Evolutionary conservation across 2,888 invertebrate genomes (phyloP), one percentile per base, ranked within the genome.

Genomic region (Chrysotoxum bicinctum): DNA sequence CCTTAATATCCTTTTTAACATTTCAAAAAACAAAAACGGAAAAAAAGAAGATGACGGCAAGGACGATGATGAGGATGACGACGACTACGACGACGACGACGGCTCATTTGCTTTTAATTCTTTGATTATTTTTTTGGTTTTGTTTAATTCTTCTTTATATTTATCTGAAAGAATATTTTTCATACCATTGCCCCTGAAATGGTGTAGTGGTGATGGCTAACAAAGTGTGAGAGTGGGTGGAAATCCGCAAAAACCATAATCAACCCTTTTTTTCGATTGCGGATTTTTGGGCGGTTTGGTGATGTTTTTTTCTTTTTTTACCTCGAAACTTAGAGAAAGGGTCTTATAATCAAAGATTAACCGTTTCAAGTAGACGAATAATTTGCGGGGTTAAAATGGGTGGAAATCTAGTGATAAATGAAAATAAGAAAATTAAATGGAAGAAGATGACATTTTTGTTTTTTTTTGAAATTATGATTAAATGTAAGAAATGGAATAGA

Each of bases 341-440:
- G 85, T 73, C 85, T 77, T 69, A 85, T 81, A 85, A 81, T 85
- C 85, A 85, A 81, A 85, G 85, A 85, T 81, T 85, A 85, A 85
- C 85, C 85, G 81, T 73, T 81, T 77, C 73, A 81, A 81, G 85
- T 62, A 77, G 80, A 85, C 85, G 45, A 77, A 81, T 88, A 88
- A 89, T 89, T 89, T 89, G 70, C 66, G 58, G 82, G 88, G 82
- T 86, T 86, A 70, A 82, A 82, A 75, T 86, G 83, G 86, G 83
- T 83, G 83, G 86, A 86, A 83, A 76, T 72, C 62, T 83, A 56
- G 72, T 54, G 74, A 84, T 80, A 85, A 87, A 75, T 60, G 74
- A 69, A 83, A 87, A 76, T 75, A 78, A n/a, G n/a, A n/a, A n/a
- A n/a, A 75, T 74, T 74, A 79, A 68, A 64, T 77, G 76, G 32